Conservation (phyloP, 2,888 invertebrate genomes). For the Lypha dubia region DNA sequence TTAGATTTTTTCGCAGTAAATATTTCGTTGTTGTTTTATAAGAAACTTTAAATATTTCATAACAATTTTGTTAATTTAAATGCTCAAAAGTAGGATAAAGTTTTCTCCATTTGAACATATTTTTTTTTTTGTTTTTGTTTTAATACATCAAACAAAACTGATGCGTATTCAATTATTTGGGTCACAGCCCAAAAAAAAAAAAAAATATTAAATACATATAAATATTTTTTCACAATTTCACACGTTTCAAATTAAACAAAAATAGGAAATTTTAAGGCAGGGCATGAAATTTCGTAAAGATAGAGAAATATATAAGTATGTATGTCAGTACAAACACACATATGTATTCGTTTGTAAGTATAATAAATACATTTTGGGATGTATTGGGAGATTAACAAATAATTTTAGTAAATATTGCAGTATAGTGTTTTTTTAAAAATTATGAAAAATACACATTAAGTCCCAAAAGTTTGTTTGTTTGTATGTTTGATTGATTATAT, state of each 20-base stretch:
- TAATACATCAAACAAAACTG: background rate
- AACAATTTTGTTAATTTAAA: background rate
- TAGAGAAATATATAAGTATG: background rate
- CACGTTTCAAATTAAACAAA: conserved; percentile 52
- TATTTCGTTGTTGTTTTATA: too few relatives aligned
- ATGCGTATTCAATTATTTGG: conserved; percentile 52
- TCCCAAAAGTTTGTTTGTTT: too few relatives aligned
- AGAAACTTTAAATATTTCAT: too few relatives aligned
- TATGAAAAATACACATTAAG: conserved; percentile 27
- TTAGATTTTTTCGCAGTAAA: too few relatives aligned
- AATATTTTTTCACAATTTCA: conserved; percentile 62
- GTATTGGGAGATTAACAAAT: conserved; percentile 7
- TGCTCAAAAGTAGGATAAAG: background rate
- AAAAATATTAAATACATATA: too few relatives aligned
- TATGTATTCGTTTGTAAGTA: too few relatives aligned
- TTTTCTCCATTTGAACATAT: conserved; percentile 18
- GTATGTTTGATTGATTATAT: too few relatives aligned
- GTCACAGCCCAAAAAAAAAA: conserved; percentile 40
- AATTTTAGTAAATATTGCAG: conserved; percentile 33
- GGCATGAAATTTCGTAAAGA: conserved; percentile 58
- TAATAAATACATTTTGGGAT: conserved; percentile 25
- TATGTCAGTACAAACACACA: conserved; percentile 24
- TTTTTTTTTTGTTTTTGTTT: too few relatives aligned
- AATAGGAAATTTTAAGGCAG: conserved; percentile 56
- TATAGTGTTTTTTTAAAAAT: background rate